These are phyloP conservation scores for Pycnonotus jocosus DNA, from an alignment of 2,113 vertebrate species.

Conservation along the genomic window DNA sequence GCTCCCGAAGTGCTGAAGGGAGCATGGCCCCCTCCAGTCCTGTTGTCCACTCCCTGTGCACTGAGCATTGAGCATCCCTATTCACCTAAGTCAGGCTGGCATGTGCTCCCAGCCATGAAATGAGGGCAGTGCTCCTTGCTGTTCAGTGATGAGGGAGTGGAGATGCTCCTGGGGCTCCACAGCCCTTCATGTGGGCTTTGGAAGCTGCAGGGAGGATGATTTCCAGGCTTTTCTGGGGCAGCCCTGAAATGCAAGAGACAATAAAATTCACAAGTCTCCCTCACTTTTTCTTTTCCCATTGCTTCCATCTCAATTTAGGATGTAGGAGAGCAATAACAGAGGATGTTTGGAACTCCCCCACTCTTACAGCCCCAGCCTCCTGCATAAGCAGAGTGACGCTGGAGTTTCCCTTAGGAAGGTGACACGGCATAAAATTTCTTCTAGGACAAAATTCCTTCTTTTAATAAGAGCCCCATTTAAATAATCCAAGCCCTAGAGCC, in stretches of 20 bases:
- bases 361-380: not conserved
- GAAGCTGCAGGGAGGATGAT: not conserved
- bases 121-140: not conserved
- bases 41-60: not conserved
- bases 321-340: not conserved
- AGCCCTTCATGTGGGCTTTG: not conserved
- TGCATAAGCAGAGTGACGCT: not conserved
- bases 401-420: not conserved
- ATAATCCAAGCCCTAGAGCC: slow-evolving; percentile 4
- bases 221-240: not conserved
- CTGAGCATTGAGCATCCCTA: not conserved
- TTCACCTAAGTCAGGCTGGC: not conserved
- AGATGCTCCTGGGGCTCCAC: not conserved
- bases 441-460: not conserved
- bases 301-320: not conserved
- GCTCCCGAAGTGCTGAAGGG: not conserved
- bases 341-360: not conserved
- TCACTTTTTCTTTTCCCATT: not conserved
- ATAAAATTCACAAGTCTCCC: not conserved
- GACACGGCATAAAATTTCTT: not conserved
- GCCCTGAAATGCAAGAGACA: not conserved
- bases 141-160: not conserved
- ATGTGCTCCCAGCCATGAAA: not conserved
- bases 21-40: rapidly evolving
- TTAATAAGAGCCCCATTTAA: slow-evolving; percentile 24